Evolutionary conservation across 1,140 invertebrate genomes (phyloP).

Genomic region (Latrodectus geometricus): DNA sequence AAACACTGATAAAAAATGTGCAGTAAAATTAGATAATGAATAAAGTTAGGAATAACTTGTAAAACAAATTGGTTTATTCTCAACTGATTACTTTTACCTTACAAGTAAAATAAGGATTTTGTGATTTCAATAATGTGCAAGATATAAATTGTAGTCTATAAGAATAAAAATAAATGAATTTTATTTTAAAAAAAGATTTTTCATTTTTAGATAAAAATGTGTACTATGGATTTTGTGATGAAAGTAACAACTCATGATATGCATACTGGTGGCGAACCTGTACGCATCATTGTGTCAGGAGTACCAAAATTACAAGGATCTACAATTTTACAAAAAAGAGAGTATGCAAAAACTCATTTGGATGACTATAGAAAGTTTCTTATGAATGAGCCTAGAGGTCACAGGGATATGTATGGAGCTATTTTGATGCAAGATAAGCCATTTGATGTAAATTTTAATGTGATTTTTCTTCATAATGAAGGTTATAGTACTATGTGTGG

Average conservation of each 20-base stretch:
- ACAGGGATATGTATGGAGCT: constrained; percentile 57
- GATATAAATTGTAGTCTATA: not conserved
- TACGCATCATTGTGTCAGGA: constrained; percentile 28
- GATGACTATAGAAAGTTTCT: constrained; percentile 42
- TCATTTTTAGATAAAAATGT: not conserved
- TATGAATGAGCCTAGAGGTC: constrained; percentile 52
- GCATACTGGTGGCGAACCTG: constrained; percentile 53
- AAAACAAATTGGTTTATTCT: not conserved
- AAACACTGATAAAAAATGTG: too few relatives aligned
- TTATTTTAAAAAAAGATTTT: not conserved
- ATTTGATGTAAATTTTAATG: constrained; percentile 13
- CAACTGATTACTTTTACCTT: not conserved
- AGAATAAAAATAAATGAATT: not conserved
- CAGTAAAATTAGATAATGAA: too few relatives aligned
- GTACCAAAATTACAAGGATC: constrained; percentile 27
- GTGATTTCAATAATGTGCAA: not conserved
- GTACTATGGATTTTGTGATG: not conserved
- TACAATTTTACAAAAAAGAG: constrained; percentile 41
- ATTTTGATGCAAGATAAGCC: constrained; percentile 9
- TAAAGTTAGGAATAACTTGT: not conserved
- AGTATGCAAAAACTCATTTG: constrained; percentile 7
- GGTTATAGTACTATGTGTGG: constrained; percentile 59
- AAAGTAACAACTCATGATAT: constrained; percentile 41
- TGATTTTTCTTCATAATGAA: constrained; percentile 48
- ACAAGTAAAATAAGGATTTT: not conserved